Conservation (phyloP, 2,113 vertebrate species). For the Hippolais icterina region DNA sequence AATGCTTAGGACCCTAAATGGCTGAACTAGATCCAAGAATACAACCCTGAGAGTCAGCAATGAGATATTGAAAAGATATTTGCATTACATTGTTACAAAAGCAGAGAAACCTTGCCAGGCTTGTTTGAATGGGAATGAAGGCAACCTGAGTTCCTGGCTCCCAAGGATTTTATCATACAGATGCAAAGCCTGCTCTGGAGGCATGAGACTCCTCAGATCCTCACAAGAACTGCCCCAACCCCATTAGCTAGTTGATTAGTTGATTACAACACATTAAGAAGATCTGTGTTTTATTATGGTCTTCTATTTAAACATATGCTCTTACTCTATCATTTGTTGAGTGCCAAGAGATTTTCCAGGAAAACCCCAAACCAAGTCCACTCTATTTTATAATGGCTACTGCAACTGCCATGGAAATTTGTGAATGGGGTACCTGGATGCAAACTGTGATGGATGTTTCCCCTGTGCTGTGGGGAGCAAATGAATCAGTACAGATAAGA, state of each 20-base stretch:
- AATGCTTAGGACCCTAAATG: background rate
- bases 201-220: rapidly evolving
- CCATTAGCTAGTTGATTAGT: background rate
- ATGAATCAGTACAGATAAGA: background rate
- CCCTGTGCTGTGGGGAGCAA: background rate
- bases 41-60: background rate
- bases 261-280: background rate
- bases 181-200: background rate
- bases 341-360: background rate
- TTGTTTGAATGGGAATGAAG: background rate
- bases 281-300: background rate
- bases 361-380: background rate
- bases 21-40: background rate
- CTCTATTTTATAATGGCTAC: background rate
- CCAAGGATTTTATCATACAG: rapidly evolving
- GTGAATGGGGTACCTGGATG: background rate
- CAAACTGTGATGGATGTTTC: background rate
- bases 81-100: background rate
- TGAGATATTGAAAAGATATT: background rate
- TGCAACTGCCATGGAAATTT: background rate
- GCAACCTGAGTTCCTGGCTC: background rate
- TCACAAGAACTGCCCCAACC: background rate
- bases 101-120: background rate
- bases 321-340: background rate
- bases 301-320: background rate